Evolutionary conservation across 2,113 vertebrate species (phyloP).

Genomic region (Pygathrix nemaeus): DNA sequence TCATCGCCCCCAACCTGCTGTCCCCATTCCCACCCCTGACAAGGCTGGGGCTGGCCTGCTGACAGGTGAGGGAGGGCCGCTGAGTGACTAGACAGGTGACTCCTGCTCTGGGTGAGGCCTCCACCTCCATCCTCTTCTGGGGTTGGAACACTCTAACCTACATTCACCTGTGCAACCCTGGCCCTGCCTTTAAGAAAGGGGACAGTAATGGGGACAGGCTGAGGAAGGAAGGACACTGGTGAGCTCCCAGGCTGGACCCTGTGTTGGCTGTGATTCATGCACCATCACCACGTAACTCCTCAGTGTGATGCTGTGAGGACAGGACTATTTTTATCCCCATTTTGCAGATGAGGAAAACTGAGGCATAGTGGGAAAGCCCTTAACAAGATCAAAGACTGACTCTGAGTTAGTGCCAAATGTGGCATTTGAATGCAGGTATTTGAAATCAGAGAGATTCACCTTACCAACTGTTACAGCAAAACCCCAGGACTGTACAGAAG

Average conservation of each 20-base stretch:
- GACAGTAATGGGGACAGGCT: neutral
- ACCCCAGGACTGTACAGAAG: too few species aligned
- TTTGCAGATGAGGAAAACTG: neutral
- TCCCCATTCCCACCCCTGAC: neutral
- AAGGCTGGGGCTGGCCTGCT: neutral
- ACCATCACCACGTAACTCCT: neutral
- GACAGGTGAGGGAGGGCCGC: neutral
- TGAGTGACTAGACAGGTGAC: neutral
- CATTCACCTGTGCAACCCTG: neutral
- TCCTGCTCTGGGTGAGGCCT: neutral
- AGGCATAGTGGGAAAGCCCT: neutral
- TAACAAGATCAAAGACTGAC: neutral
- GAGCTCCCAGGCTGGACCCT: neutral
- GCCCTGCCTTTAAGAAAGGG: neutral
- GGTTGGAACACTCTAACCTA: neutral
- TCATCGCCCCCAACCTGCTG: neutral
- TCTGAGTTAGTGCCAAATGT: neutral
- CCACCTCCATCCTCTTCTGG: neutral
- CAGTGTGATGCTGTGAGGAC: fast-evolving
- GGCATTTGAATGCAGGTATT: neutral
- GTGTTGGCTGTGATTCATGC: neutral
- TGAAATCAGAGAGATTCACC: neutral
- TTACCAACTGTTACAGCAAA: neutral
- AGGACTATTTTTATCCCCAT: neutral
- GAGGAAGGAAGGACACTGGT: neutral